phyloP scores from a whole-genome alignment of 2,888 invertebrate species.

The Fabriciana adippe region DNA sequence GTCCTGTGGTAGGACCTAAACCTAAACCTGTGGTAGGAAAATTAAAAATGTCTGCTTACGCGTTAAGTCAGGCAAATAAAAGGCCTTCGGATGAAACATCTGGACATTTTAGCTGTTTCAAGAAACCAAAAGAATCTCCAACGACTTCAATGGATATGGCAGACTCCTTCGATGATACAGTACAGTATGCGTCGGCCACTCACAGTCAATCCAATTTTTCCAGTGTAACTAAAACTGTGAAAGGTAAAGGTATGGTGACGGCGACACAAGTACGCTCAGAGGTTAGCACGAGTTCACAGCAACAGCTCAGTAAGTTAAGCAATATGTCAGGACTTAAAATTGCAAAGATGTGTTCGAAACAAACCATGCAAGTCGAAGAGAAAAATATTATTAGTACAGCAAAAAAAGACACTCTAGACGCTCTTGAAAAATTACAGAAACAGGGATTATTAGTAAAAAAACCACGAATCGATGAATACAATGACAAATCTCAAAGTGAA shows the following conservation, averaged over 20 bases:
- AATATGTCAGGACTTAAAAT: constrained; percentile 64
- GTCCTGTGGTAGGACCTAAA: too few relatives aligned
- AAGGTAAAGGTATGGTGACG: constrained; percentile 59
- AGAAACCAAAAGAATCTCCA: constrained; percentile 69
- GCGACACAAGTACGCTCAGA: constrained; percentile 66
- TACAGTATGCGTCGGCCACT: constrained; percentile 56
- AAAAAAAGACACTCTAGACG: constrained; percentile 64
- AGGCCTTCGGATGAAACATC: constrained; percentile 53
- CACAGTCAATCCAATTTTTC: constrained; percentile 59
- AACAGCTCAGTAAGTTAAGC: constrained; percentile 62
- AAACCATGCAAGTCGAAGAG: constrained; percentile 59
- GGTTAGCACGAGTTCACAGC: constrained; percentile 58
- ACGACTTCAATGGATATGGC: constrained; percentile 57
- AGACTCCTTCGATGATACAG: constrained; percentile 45
- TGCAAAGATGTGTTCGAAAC: constrained; percentile 62
- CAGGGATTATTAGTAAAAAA: constrained; percentile 74
- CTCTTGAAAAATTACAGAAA: constrained; percentile 72
- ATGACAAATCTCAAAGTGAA: constrained; percentile 51
- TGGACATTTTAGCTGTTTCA: constrained; percentile 70
- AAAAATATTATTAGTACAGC: constrained; percentile 57
- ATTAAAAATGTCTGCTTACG: constrained; percentile 63
- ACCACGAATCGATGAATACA: constrained; percentile 62
- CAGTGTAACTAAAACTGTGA: constrained; percentile 59
- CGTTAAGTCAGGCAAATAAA: constrained; percentile 51
- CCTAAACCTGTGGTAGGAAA: constrained; percentile 49